A percentile compares a stretch with the other conserved stretches of the same genome.
These are phyloP conservation scores for Poecilobothrus nobilitatus DNA, from an alignment of 2,888 invertebrate species.

Conservation along the genomic window DNA sequence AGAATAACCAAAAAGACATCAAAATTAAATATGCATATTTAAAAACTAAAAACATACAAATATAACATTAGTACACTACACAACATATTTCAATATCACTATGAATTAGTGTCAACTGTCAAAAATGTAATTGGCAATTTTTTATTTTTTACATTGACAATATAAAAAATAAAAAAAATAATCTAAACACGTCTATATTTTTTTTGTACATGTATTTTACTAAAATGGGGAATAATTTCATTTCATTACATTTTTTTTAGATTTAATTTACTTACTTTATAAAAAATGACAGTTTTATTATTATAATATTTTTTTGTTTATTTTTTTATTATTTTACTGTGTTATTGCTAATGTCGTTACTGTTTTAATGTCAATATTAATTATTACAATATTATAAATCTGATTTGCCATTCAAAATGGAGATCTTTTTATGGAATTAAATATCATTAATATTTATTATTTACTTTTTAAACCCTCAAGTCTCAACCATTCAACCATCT, in stretches of 20 bases:
- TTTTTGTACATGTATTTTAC: no score
- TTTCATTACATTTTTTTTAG: background rate
- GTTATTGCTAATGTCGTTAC: background rate
- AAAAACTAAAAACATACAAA: no score
- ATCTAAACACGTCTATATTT: background rate
- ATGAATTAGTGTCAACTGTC: slow-evolving; percentile 4
- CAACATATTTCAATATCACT: background rate
- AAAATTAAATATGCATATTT: no score
- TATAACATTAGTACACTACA: background rate
- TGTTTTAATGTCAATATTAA: background rate
- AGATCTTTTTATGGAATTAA: background rate
- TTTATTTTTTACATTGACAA: background rate
- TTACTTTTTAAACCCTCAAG: background rate
- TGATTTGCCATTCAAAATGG: background rate
- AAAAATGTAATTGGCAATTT: background rate
- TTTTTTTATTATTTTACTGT: background rate
- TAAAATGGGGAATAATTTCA: background rate
- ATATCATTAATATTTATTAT: background rate
- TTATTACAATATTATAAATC: background rate
- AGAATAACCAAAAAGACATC: no score
- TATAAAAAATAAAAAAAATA: background rate
- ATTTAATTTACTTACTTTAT: no score
- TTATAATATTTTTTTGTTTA: background rate
- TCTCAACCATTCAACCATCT: no score
- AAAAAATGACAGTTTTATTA: background rate